Conservation (phyloP, 2,888 invertebrate genomes). For the Lucinisca nassula region DNA sequence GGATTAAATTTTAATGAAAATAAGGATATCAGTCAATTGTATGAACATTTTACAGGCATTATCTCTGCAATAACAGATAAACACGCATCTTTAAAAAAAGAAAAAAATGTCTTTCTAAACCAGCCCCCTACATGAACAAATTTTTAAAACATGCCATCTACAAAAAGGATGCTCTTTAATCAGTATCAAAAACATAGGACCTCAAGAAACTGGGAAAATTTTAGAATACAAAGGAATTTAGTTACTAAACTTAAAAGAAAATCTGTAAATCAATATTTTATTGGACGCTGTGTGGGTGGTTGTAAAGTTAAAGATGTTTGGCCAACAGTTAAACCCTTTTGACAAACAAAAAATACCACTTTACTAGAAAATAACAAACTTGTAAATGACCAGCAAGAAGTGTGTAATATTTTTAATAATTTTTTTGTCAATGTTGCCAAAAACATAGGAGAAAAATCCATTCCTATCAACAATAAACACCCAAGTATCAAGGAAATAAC, state of each 20-base stretch:
- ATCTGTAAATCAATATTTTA: slow-evolving; percentile 7
- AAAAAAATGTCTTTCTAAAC: background rate
- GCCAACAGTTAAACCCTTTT: slow-evolving; percentile 1
- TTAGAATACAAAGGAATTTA: no score
- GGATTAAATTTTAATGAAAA: no score
- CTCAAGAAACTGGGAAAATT: slow-evolving; percentile 13
- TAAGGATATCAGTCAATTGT: background rate
- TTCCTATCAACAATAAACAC: slow-evolving; percentile 10
- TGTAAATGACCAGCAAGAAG: background rate
- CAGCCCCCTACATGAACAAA: slow-evolving; percentile 7
- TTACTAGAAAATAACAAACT: slow-evolving; percentile 1
- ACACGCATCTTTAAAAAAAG: slow-evolving; percentile 19
- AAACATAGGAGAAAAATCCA: background rate
- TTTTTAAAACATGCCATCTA: slow-evolving; percentile 9
- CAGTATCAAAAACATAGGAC: background rate
- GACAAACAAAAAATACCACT: background rate
- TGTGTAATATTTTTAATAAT: slow-evolving; percentile 6
- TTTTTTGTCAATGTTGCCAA: slow-evolving; percentile 12
- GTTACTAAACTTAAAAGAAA: slow-evolving; percentile 8
- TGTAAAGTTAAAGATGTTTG: background rate
- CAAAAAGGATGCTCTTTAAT: slow-evolving; percentile 6
- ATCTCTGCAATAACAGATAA: background rate
- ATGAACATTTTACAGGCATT: background rate
- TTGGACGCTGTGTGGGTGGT: slow-evolving; percentile 1
- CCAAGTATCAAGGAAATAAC: no score